A percentile compares a stretch with the other conserved stretches of the same genome.
phyloP scores from a whole-genome alignment of 2,113 vertebrate species.

The Dasyurus viverrinus region DNA sequence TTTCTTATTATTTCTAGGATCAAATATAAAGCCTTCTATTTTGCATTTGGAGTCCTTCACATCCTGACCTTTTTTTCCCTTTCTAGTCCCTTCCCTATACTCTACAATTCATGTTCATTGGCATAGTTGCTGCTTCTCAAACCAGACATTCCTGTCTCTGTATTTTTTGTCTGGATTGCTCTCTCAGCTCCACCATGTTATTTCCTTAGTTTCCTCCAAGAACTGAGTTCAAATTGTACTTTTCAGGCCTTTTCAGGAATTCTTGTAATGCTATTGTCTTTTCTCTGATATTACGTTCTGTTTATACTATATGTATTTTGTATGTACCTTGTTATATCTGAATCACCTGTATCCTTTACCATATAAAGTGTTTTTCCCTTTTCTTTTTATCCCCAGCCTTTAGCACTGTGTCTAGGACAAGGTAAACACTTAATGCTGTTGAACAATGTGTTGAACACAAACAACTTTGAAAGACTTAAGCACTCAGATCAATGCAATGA shows the following conservation, averaged over 20 bases:
- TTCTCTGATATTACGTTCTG: background rate
- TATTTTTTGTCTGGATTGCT: background rate
- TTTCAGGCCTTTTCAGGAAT: background rate
- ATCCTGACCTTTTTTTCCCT: background rate
- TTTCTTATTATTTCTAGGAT: background rate
- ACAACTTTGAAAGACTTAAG: background rate
- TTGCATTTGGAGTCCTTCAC: background rate
- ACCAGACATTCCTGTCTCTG: background rate
- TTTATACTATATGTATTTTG: background rate
- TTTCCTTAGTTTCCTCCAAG: background rate
- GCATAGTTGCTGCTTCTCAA: background rate
- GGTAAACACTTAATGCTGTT: background rate
- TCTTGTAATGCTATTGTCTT: background rate
- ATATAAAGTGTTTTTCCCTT: background rate
- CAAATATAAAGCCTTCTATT: background rate
- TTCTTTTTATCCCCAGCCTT: background rate
- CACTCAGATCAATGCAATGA: background rate
- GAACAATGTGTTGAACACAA: background rate
- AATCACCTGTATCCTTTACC: background rate
- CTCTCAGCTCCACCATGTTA: background rate
- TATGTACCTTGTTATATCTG: background rate
- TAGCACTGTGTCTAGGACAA: background rate
- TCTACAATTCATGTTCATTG: background rate
- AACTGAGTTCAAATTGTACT: background rate
- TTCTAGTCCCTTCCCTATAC: background rate